Base-by-base conservation (phyloP, 1,140 invertebrate species). In the Melitaea cinxia region DNA sequence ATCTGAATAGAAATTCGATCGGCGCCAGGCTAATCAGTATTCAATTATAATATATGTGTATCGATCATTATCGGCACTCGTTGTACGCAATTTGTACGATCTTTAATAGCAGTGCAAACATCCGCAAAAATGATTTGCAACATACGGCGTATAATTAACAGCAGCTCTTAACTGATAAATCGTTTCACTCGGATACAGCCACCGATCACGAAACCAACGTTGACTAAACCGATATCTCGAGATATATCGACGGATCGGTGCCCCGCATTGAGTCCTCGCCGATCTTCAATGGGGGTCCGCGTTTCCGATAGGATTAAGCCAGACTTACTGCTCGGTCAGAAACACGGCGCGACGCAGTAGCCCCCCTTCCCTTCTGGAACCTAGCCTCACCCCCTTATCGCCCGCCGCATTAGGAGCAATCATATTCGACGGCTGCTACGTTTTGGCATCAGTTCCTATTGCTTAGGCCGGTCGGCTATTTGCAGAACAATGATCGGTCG, bases 261-360 rank as follows among this genome's bases (percentile, higher is more conserved):
- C 50, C 47, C 64, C 69, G 67, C 54, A 63, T 67, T 73, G 69
- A 65, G 72, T 70, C 75, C 73, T 73, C 66, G 70, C 77, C 82
- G 80, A 88, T 89, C 86, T 88, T 88, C 80, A 87, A 87, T 87
- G 83, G 88, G 77, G 84, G 82, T 74, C 82, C 83, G 83, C 87
- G 83, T 88, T 88, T 88, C 84, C 85, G 84, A 89, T 90, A 90
- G 88, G 85, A 90, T 90, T 90, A 90, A 86, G 85, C 83, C 78
- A 90, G 87, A 90, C 88, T 90, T 90, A 88, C 88, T 88, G 87
- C 84, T 88, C 85, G 87, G 85, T 88, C 87, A 88, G 87, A 70
- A 88, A 85, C 80, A 83, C 83, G 83, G 78, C 75, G 81, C 83
- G 81, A 85, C 83, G 82, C 81, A 84, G 65, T 75, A 66, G 62